Evolutionary conservation across 1,140 invertebrate species (phyloP), one percentile per base, ranked within the genome.

Genomic region (Brachionus koreanus): DNA sequence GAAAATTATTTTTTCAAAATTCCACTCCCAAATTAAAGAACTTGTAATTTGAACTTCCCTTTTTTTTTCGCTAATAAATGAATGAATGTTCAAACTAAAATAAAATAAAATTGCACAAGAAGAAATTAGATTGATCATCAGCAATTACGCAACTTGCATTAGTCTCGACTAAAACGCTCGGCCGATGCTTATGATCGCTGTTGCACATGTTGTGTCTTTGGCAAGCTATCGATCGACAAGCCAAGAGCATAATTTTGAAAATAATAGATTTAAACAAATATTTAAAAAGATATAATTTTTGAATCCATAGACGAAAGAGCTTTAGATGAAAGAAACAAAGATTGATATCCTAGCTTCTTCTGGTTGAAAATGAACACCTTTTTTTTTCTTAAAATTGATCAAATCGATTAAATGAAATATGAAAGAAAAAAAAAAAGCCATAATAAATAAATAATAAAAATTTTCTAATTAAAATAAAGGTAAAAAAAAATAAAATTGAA

Each of bases 41-140:
- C 65, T 69, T 69, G 65, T 37, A 69, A 69, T 69, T 69, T 69
- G 65, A 69, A 69, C 65, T 69, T 69, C 65, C 65, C 65, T 37
- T 65, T 65, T 65, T 65, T 16, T 63, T 57, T 57, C 16, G 49
- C 49, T 57, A 29, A 12, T 69, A 39, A 37, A 69, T 39, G 65
- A 69, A 69, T 39, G 65, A 37, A 69, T 69, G 63, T 69, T 69
- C 65, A 39, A 57, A 57, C 4, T n/a, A 57, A 39, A 69, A 16
- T n/a, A 57, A 39, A 69, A 16, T 19, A 35, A 35, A 23, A 69
- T 37, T 37, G 33, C 37, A 39, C 65, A 69, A 37, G 37, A 13
- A 33, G 3, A 63, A 12, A 25, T 63, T 35, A 33, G 39, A 69
- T 69, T 69, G 65, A 69, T 69, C 65, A 69, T 39, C 37, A 69